Evolutionary conservation across 2,113 vertebrate species (phyloP).

Genomic region (Takifugu bimaculatus): DNA sequence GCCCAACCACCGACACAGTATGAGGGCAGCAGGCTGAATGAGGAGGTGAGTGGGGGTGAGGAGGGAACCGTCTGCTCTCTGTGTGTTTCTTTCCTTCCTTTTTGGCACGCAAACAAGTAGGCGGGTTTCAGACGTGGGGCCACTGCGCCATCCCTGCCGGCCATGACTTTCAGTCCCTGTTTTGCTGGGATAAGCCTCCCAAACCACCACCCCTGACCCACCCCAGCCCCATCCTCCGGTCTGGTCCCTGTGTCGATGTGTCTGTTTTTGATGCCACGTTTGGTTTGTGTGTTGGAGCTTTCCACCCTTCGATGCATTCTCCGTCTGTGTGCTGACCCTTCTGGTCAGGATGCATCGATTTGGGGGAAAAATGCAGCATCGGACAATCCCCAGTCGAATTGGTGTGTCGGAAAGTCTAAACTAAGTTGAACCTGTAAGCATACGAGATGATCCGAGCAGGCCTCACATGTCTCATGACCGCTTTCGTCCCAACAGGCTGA

Average conservation of each 20-base stretch:
- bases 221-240: slow-evolving; percentile 58
- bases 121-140: slow-evolving; percentile 46
- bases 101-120: slow-evolving; percentile 62
- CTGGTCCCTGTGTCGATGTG: slow-evolving; percentile 56
- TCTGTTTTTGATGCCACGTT: slow-evolving; percentile 44
- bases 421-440: slow-evolving; percentile 6
- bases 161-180: slow-evolving; percentile 35
- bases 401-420: slow-evolving; percentile 29
- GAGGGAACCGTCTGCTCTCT: slow-evolving; percentile 52
- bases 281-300: slow-evolving; percentile 56
- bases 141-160: slow-evolving; percentile 27
- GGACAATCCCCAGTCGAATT: slow-evolving; percentile 34
- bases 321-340: slow-evolving; percentile 45
- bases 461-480: slow-evolving; percentile 2
- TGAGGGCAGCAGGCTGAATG: slow-evolving; percentile 72
- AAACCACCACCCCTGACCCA: slow-evolving; percentile 46
- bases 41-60: slow-evolving; percentile 75
- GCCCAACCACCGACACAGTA: slow-evolving; percentile 70
- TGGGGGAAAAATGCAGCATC: slow-evolving; percentile 58
- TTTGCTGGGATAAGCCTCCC: too few relatives aligned
- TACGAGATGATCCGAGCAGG: too few relatives aligned
- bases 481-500: slow-evolving; percentile 78
- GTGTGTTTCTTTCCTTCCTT: slow-evolving; percentile 57
- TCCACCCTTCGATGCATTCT: slow-evolving; percentile 58
- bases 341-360: slow-evolving; percentile 62